Conservation (phyloP, 1,140 invertebrate genomes). For the Heterodera schachtii region DNA sequence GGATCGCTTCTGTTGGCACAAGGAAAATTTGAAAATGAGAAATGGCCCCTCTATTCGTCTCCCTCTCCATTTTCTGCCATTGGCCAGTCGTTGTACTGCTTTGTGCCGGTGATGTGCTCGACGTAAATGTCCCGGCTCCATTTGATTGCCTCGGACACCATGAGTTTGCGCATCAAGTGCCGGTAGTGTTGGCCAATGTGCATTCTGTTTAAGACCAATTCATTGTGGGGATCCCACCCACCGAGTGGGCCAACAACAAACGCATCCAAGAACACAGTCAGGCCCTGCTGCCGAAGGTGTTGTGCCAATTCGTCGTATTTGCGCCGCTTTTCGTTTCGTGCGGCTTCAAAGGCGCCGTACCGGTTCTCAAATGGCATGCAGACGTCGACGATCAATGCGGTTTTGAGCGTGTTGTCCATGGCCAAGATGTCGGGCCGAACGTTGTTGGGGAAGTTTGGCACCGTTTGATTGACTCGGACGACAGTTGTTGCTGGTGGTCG, state of each 20-base stretch:
- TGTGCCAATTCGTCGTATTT: conserved; percentile 15
- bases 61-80: neutral
- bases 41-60: neutral
- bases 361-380: conserved; percentile 27
- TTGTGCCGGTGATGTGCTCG: neutral
- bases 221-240: conserved; percentile 22
- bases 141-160: neutral
- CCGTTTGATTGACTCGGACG: neutral
- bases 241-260: conserved; percentile 27
- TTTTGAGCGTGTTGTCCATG: neutral
- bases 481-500: neutral
- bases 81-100: neutral
- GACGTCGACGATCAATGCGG: conserved; percentile 27
- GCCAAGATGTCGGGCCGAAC: neutral
- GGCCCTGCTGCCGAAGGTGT: neutral
- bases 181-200: conserved; percentile 28
- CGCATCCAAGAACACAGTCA: conserved; percentile 23
- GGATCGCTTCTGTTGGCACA: neutral
- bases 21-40: too few species aligned
- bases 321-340: neutral
- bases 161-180: conserved; percentile 26
- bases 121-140: neutral
- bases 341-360: conserved; percentile 18
- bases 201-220: neutral
- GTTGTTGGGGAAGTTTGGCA: neutral